Evolutionary conservation across 2,113 vertebrate species (phyloP), one percentile per base, ranked within the genome.

Genomic region (Xyliphius kryptos): DNA sequence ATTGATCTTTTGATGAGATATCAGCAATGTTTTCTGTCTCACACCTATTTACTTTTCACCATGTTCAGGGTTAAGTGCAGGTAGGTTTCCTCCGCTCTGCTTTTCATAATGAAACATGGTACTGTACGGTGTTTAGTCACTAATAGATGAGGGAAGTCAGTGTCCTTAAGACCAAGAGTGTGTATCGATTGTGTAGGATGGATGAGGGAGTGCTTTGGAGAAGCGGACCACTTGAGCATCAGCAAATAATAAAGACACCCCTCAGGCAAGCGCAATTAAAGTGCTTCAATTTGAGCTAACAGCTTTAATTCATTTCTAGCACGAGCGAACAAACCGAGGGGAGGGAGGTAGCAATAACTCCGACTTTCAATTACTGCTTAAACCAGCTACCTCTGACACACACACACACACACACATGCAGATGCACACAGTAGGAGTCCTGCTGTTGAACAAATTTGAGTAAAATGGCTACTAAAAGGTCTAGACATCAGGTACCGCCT

Each of bases 241-340:
- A 71, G 61, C 54, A 61, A 61, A 68, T 69, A 71, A 63, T 63
- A 71, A 52, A 71, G 66, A 74, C 61, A 72, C 56, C 59, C 59
- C 41, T 16, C 40, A 66, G 65, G 63, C 48, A 20, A 17, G 56
- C 64, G 57, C 65, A 74, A 74, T 77, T 70, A 74, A 70, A 77
- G 58, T 16, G 40, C 63, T 56, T 72, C 51, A 69, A 47, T 64
- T 72, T 69, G 56, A 36, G 50, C 40, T 58, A 71, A 71, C 66
- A 41, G 69, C 55, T 60, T 62, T 67, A 74, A 67, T 74, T 74
- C 63, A 74, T 77, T 74, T 77, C 59, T 56, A 60, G 53, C 50
- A 57, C 41, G 46, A 68, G 57, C 40, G 62, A 59, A 74, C 44
- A 63, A 67, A 67, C 8, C 62, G 40, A 16, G 37, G 52, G 60